A percentile compares a stretch with the other conserved stretches of the same genome.
These are phyloP conservation scores for Anolis sagrei DNA, from an alignment of 2,113 vertebrate genomes.

Conservation along the genomic window DNA sequence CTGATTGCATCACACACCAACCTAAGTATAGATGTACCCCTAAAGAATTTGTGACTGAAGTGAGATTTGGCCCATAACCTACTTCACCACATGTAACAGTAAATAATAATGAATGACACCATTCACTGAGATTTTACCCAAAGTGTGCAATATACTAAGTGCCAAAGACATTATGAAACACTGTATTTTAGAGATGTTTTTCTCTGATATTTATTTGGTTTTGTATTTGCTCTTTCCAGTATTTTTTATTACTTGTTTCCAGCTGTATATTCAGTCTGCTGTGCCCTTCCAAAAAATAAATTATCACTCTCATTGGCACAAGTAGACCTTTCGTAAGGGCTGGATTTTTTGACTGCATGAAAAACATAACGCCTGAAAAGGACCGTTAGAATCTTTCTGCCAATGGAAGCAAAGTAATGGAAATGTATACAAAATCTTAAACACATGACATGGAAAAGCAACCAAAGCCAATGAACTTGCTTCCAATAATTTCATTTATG, in stretches of 20 bases:
- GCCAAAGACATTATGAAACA: constrained; percentile 5
- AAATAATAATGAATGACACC: constrained; percentile 25
- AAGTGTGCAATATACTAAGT: not conserved
- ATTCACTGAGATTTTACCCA: not conserved
- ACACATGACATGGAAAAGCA: no score
- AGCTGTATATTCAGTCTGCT: constrained; percentile 15
- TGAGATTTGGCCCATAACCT: not conserved
- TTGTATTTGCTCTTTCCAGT: constrained; percentile 12
- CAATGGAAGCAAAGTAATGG: constrained; percentile 38
- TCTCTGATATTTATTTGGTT: constrained; percentile 20
- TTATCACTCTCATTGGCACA: constrained; percentile 16
- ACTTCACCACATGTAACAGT: not conserved
- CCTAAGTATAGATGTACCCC: not conserved
- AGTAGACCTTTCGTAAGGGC: constrained; percentile 10
- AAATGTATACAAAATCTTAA: constrained; percentile 10
- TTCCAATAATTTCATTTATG: constrained; percentile 8
- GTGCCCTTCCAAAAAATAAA: constrained; percentile 28
- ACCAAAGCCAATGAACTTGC: not conserved
- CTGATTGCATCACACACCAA: no score
- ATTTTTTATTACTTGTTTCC: constrained; percentile 39
- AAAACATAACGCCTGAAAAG: constrained; percentile 6
- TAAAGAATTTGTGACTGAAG: not conserved
- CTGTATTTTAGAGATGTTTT: constrained; percentile 27
- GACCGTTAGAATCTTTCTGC: not conserved
- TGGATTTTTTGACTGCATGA: not conserved